Evolutionary conservation across 2,113 vertebrate genomes (phyloP).

Genomic region (Struthio camelus): DNA sequence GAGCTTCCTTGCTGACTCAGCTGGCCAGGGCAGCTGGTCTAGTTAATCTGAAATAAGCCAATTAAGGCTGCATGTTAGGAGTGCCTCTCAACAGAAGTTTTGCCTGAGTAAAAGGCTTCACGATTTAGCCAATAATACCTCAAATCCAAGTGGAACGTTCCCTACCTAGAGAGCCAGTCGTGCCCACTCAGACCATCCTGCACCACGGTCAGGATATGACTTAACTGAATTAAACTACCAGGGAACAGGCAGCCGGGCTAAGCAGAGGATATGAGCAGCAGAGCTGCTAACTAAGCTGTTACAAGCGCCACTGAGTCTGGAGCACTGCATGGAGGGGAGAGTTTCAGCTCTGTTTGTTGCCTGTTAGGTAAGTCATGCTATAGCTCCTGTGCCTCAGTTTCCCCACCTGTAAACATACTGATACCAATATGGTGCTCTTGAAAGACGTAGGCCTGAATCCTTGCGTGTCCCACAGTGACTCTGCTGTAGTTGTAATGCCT

Average conservation of each 20-base stretch:
- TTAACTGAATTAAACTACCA: neutral
- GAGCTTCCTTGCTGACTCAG: neutral
- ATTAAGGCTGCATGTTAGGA: neutral
- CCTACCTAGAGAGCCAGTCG: neutral
- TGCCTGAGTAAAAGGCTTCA: neutral
- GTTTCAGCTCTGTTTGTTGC: neutral
- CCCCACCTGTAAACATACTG: neutral
- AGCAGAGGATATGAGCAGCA: neutral
- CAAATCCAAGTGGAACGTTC: neutral
- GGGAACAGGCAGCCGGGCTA: neutral
- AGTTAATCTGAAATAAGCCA: neutral
- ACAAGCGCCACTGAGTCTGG: neutral
- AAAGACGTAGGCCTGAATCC: neutral
- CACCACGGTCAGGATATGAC: rapidly evolving
- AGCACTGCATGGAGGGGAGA: neutral
- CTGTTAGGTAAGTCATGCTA: rapidly evolving
- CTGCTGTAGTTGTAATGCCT: too few relatives aligned
- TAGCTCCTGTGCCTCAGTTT: neutral
- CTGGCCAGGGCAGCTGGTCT: neutral
- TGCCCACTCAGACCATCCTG: neutral
- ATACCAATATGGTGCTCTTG: neutral
- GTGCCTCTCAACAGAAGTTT: neutral
- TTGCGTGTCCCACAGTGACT: neutral
- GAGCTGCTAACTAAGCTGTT: neutral
- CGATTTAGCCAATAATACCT: neutral